phyloP scores from a whole-genome alignment of 2,888 invertebrate genomes.

The Melanargia galathea region DNA sequence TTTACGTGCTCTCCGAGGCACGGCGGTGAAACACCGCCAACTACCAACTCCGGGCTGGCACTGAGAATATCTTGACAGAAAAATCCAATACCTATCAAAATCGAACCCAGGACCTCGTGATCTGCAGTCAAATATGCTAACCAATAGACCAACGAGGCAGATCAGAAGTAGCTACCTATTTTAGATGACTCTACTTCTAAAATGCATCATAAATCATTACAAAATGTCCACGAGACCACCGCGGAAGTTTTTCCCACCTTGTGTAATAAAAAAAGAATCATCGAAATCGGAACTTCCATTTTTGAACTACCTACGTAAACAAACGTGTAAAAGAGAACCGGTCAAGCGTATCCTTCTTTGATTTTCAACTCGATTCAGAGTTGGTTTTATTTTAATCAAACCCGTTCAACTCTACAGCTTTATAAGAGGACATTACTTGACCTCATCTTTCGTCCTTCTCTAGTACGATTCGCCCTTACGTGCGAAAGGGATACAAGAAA shows the following conservation, averaged over 20 bases:
- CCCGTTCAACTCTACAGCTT: slow-evolving; percentile 61
- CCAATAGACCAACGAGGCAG: too few species aligned
- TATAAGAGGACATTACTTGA: slow-evolving; percentile 61
- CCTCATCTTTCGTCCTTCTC: slow-evolving; percentile 48
- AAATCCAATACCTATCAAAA: too few species aligned
- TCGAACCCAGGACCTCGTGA: too few species aligned
- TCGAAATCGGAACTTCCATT: slow-evolving; percentile 13
- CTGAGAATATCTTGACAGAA: too few species aligned
- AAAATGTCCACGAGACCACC: slow-evolving; percentile 1
- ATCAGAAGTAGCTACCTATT: too few species aligned
- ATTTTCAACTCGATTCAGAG: slow-evolving; percentile 8
- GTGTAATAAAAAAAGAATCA: slow-evolving; percentile 9
- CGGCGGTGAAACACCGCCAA: too few species aligned
- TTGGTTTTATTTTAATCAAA: slow-evolving; percentile 38
- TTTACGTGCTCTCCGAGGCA: too few species aligned
- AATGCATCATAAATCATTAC: not conserved
- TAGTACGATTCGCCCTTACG: slow-evolving; percentile 24
- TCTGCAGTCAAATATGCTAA: too few species aligned
- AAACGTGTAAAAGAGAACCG: slow-evolving; percentile 13
- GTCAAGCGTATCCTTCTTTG: slow-evolving; percentile 9
- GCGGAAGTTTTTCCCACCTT: not conserved
- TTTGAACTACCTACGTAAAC: slow-evolving; percentile 14
- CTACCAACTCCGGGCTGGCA: too few species aligned
- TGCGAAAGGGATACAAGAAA: slow-evolving; percentile 46
- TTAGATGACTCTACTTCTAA: too few species aligned